A percentile compares a stretch with the other conserved stretches of the same genome.
Conservation (phyloP, 92 coral and sea anemone species). For the Diadumene lineata region DNA sequence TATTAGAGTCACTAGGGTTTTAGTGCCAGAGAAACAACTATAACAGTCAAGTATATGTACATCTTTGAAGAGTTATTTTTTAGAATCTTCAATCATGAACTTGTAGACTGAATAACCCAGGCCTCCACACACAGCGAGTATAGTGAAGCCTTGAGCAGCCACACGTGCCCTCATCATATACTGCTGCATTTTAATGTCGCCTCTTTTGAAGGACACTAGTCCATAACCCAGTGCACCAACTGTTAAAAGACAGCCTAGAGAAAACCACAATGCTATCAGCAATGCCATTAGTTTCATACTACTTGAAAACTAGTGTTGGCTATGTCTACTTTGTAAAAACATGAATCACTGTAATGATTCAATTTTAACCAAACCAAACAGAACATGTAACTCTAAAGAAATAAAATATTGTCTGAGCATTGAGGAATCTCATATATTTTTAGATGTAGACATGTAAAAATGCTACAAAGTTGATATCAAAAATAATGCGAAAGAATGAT, state of each 20-base stretch:
- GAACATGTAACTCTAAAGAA: too few species aligned
- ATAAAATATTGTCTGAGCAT: too few species aligned
- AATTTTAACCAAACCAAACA: too few species aligned
- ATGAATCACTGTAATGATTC: too few species aligned
- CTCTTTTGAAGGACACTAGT: constrained; percentile 61
- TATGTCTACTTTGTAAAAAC: not conserved
- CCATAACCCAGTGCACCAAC: constrained; percentile 76
- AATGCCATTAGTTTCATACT: not conserved
- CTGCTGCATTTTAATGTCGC: constrained; percentile 67
- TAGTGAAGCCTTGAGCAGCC: constrained; percentile 20
- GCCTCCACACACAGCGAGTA: constrained; percentile 23
- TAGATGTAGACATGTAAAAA: too few species aligned
- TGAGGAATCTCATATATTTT: too few species aligned
- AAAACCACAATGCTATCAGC: not conserved
- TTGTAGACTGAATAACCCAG: constrained; percentile 23
- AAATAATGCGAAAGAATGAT: too few species aligned
- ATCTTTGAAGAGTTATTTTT: not conserved
- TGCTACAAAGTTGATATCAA: too few species aligned
- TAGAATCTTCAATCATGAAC: not conserved
- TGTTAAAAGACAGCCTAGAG: constrained; percentile 61
- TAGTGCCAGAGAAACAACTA: too few species aligned
- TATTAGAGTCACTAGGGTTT: too few species aligned
- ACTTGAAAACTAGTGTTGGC: not conserved
- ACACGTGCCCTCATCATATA: constrained; percentile 75
- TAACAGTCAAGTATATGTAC: too few species aligned